Percentiles rank a stretch among this genome's conserved stretches.
phyloP scores from a whole-genome alignment of 2,888 invertebrate genomes.

The Polymixis lichenea region DNA sequence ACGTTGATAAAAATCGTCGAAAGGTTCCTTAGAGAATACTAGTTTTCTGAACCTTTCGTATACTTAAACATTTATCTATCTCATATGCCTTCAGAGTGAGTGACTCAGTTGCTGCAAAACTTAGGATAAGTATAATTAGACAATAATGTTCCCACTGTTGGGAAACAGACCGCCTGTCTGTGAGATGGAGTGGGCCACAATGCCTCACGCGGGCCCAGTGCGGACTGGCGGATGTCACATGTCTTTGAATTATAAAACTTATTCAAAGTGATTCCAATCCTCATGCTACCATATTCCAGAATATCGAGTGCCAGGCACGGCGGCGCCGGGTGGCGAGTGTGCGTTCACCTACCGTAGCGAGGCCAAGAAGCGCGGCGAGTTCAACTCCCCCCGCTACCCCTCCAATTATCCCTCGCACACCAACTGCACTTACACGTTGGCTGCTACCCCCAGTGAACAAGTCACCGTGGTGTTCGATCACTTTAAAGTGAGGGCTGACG shows the following conservation, averaged over 20 bases:
- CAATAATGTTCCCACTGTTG: too few relatives aligned
- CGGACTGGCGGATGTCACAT: too few relatives aligned
- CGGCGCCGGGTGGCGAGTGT: conserved; percentile 97
- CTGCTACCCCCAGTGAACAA: conserved; percentile 96
- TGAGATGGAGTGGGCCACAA: too few relatives aligned
- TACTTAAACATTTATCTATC: neutral
- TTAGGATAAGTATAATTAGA: too few relatives aligned
- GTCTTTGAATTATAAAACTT: too few relatives aligned
- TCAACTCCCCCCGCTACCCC: conserved; percentile 99
- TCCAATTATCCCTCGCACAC: conserved; percentile 98
- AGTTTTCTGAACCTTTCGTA: neutral
- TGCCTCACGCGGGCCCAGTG: too few relatives aligned
- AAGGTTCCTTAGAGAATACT: too few relatives aligned
- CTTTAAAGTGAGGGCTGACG: conserved; percentile 96
- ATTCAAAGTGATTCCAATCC: neutral
- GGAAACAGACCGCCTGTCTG: too few relatives aligned
- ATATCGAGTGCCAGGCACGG: conserved; percentile 98
- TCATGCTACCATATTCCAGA: conserved; percentile 87
- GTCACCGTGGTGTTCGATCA: conserved; percentile 97
- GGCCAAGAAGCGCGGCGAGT: conserved; percentile 96
- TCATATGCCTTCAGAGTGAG: neutral
- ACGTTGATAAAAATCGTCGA: neutral
- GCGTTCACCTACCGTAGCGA: conserved; percentile 97
- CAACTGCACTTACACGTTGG: conserved; percentile 98
- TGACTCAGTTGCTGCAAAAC: too few relatives aligned